Evolutionary conservation across 2,888 invertebrate species (phyloP), one percentile per base, ranked within the genome.

Genomic region (Carpatolechia fugitivella): DNA sequence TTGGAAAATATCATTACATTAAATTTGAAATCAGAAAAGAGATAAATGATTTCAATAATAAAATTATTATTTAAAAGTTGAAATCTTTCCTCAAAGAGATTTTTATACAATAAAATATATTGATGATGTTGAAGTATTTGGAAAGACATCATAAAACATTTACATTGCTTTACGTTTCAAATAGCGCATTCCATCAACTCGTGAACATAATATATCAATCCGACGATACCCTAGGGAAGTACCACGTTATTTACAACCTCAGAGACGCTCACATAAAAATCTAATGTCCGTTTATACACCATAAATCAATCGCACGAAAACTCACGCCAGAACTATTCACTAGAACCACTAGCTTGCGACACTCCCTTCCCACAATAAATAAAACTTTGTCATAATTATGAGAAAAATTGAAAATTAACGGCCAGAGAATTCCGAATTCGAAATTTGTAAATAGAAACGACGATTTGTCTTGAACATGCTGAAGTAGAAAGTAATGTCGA

Each of bases 261-360:
- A 74, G 72, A 81, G 80, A 81, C 76, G 76, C 72, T 66, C 71
- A 80, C 80, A 84, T 85, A 83, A 86, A 85, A 85, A 82, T 82
- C 76, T 83, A 82, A 82, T 81, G 83, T 79, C 70, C 73, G 70
- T 69, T 74, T 71, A 72, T 74, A 69, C 64, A 65, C 72, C 62
- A 83, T 85, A 85, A 83, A 83, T 85, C 83, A 83, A 24, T n/a
- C 47, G 46, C 20, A 33, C 51, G 41, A 52, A 18, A 30, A 40
- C 31, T 38, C 14, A 38, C 10, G 51, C 14, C 16, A 18, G 16
- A 49, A n/a, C 47, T 29, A 47, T n/a, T 18, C 40, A n/a, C 35
- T n/a, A 38, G 16, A 14, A 38, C 14, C 30, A n/a, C 7, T 5
- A 10, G 70, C 69, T 84, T 84, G 78, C 84, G 70, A 75, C 82